Conservation (phyloP, 2,113 vertebrate species). For the Sarotherodon lohbergeri region DNA sequence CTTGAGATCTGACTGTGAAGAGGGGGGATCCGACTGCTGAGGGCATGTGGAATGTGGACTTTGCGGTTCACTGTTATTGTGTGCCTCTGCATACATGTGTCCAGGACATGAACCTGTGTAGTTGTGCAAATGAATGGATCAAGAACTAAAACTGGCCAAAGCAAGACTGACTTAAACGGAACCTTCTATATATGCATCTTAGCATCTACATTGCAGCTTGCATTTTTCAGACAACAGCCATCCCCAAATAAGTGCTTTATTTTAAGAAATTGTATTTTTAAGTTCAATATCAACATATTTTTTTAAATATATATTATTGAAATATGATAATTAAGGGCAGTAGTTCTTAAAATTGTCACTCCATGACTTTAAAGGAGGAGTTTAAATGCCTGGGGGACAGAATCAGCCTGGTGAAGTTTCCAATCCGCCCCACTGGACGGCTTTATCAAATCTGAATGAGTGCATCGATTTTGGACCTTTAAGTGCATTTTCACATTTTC, state of each 20-base stretch:
- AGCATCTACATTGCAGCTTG: neutral
- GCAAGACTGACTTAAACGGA: neutral
- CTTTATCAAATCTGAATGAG: too few relatives aligned
- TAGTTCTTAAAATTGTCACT: neutral
- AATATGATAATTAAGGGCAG: neutral
- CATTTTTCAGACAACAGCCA: neutral
- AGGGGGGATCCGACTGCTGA: neutral
- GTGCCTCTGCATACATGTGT: neutral
- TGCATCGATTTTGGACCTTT: too few relatives aligned
- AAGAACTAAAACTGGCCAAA: neutral
- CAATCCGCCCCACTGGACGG: too few relatives aligned
- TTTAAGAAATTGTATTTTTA: neutral
- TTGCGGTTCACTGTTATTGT: neutral
- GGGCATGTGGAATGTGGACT: neutral
- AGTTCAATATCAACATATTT: neutral
- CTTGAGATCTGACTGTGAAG: slow-evolving; percentile 7
- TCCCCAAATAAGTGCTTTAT: neutral
- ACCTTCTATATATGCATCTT: neutral
- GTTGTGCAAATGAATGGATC: slow-evolving; percentile 6
- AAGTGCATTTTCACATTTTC: neutral
- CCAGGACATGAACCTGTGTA: neutral
- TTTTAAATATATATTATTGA: neutral
- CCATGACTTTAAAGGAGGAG: neutral
- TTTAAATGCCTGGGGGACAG: too few relatives aligned
- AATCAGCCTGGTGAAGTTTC: too few relatives aligned